phyloP scores from a whole-genome alignment of 2,888 invertebrate species.

The Cephalotes varians region DNA sequence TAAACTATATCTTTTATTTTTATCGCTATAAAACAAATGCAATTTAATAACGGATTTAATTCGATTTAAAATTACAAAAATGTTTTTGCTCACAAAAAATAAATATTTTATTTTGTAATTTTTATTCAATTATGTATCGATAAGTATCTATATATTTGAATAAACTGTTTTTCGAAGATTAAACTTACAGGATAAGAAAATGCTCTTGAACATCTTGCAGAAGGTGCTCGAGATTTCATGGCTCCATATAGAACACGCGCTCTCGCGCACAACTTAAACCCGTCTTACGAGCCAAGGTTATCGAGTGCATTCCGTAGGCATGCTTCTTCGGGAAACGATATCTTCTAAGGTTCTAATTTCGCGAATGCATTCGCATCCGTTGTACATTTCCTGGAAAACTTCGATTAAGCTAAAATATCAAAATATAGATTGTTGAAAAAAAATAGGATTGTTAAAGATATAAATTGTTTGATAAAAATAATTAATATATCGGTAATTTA shows the following conservation, averaged over 20 bases:
- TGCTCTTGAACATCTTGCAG: slow-evolving; percentile 37
- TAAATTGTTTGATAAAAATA: slow-evolving; percentile 11
- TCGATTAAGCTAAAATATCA: background rate
- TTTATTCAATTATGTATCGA: background rate
- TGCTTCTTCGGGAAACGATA: slow-evolving; percentile 63
- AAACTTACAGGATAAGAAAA: slow-evolving; percentile 14
- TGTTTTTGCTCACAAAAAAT: background rate
- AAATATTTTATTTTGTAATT: background rate
- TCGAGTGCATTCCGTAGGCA: slow-evolving; percentile 79
- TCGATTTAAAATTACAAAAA: background rate
- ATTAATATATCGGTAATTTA: background rate
- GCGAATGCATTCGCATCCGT: background rate
- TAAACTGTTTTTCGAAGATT: background rate
- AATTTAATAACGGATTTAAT: background rate
- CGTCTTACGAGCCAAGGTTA: slow-evolving; percentile 83
- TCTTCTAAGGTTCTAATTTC: slow-evolving; percentile 74
- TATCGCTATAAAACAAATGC: background rate
- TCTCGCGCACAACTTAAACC: slow-evolving; percentile 66
- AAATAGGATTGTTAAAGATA: background rate
- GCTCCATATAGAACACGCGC: slow-evolving; percentile 49
- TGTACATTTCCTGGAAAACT: background rate
- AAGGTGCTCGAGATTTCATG: slow-evolving; percentile 70
- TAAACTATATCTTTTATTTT: background rate
- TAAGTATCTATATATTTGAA: background rate
- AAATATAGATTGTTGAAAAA: background rate